These are phyloP conservation scores for Heptranchias perlo DNA, from an alignment of 2,113 vertebrate genomes.

Conservation along the genomic window DNA sequence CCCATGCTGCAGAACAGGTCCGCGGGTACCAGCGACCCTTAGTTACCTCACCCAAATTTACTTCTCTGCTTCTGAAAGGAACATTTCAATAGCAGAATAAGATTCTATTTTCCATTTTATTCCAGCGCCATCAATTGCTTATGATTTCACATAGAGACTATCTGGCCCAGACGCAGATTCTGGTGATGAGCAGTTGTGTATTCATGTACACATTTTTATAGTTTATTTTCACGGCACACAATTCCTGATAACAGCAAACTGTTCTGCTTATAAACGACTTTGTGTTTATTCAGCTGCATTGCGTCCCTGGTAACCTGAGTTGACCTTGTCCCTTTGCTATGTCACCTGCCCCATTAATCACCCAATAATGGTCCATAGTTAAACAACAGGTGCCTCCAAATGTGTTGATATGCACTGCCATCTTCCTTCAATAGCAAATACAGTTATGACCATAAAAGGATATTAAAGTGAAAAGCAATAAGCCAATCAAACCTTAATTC, in stretches of 20 bases:
- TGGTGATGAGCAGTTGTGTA: neutral
- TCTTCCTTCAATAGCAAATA: neutral
- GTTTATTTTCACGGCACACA: neutral
- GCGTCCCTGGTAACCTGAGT: neutral
- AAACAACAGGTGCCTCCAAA: neutral
- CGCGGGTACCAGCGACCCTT: neutral
- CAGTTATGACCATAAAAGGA: neutral
- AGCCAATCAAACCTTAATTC: neutral
- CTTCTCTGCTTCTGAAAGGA: neutral
- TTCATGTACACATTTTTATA: neutral
- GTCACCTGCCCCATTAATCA: constrained; percentile 15
- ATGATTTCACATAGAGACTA: neutral
- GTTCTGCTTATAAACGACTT: neutral
- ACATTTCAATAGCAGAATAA: no score
- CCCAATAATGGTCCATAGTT: neutral
- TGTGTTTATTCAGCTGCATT: constrained; percentile 19
- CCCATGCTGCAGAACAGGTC: neutral
- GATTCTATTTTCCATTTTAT: neutral
- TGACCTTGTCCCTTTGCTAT: neutral
- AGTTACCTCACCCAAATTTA: neutral
- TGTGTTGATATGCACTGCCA: neutral
- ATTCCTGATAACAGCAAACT: neutral
- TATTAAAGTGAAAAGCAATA: neutral
- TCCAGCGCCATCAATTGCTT: neutral
- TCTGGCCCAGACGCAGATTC: neutral